These are phyloP conservation scores for Drosophila borborema DNA, from an alignment of 2,888 invertebrate genomes.

Conservation along the genomic window DNA sequence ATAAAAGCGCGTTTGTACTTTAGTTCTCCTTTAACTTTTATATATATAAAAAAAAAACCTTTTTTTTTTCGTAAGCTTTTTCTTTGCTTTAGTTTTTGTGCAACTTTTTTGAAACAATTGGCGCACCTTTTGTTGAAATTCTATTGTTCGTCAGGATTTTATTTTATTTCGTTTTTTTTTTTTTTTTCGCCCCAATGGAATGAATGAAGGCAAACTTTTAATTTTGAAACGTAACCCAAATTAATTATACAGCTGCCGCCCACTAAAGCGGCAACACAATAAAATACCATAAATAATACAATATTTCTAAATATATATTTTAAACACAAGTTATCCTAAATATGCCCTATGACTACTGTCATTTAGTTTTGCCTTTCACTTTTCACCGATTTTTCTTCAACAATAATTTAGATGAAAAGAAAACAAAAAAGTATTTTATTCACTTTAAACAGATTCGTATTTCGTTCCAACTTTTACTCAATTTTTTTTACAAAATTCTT, in stretches of 20 bases:
- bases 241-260: conserved; percentile 13
- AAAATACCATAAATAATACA: conserved; percentile 20
- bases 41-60: not conserved
- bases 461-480: conserved; percentile 21
- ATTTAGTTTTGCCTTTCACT: conserved; percentile 46
- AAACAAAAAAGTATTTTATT: conserved; percentile 18
- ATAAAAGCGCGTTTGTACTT: conserved; percentile 61
- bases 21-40: conserved; percentile 18
- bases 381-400: conserved; percentile 37
- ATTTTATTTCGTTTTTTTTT: conserved; percentile 1
- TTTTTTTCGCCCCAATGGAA: conserved; percentile 14
- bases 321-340: conserved; percentile 41
- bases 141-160: conserved; percentile 34
- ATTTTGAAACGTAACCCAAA: conserved; percentile 17
- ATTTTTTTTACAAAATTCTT: conserved; percentile 45
- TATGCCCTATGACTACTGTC: conserved; percentile 42
- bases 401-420: conserved; percentile 33
- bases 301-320: conserved; percentile 34
- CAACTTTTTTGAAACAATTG: conserved; percentile 21
- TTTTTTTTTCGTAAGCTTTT: conserved; percentile 1
- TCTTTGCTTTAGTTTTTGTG: conserved; percentile 28
- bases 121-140: conserved; percentile 21
- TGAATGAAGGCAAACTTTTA: conserved; percentile 14
- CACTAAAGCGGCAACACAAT: conserved; percentile 15
- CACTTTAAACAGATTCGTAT: conserved; percentile 27